Evolutionary conservation across 2,797 vertebrate species (phyloP).

Genomic region (Xyrichtys novacula): DNA sequence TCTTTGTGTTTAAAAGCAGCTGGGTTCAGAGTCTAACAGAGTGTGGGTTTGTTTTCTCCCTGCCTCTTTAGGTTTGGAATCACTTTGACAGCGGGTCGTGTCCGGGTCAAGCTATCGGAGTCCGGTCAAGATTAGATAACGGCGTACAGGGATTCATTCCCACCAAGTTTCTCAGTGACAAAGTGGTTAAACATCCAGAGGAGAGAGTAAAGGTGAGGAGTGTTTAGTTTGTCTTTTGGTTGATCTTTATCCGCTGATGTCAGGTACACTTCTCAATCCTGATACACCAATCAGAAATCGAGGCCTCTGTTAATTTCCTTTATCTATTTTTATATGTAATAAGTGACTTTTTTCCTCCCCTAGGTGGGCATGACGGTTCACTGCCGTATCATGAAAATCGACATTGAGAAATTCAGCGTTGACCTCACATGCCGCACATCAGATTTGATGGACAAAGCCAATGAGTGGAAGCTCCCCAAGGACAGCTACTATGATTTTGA

Average conservation of each 20-base stretch:
- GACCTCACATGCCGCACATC: slow-evolving; percentile 98
- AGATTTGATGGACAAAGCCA: slow-evolving; percentile 96
- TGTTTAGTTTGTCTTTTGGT: neutral
- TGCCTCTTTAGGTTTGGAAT: slow-evolving; percentile 97
- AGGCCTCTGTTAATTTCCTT: no score
- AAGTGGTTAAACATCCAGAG: slow-evolving; percentile 97
- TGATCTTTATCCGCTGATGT: no score
- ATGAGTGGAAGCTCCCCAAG: slow-evolving; percentile 98
- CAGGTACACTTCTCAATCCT: no score
- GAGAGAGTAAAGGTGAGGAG: slow-evolving; percentile 95
- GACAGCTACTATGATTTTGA: slow-evolving; percentile 99
- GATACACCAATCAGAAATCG: no score
- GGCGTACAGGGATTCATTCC: slow-evolving; percentile 98
- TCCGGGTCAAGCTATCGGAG: slow-evolving; percentile 97
- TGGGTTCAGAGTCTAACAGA: neutral
- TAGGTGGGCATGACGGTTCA: slow-evolving; percentile 99
- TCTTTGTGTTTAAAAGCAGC: neutral
- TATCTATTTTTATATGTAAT: no score
- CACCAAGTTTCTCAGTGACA: slow-evolving; percentile 98
- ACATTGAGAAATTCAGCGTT: slow-evolving; percentile 98
- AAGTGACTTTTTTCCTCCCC: neutral
- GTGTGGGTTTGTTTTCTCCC: slow-evolving; percentile 10
- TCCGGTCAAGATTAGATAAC: slow-evolving; percentile 95
- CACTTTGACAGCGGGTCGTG: slow-evolving; percentile 99
- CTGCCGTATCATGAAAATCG: slow-evolving; percentile 99